Base-by-base conservation (phyloP, 2,797 vertebrate genomes). In the Lates japonicus region DNA sequence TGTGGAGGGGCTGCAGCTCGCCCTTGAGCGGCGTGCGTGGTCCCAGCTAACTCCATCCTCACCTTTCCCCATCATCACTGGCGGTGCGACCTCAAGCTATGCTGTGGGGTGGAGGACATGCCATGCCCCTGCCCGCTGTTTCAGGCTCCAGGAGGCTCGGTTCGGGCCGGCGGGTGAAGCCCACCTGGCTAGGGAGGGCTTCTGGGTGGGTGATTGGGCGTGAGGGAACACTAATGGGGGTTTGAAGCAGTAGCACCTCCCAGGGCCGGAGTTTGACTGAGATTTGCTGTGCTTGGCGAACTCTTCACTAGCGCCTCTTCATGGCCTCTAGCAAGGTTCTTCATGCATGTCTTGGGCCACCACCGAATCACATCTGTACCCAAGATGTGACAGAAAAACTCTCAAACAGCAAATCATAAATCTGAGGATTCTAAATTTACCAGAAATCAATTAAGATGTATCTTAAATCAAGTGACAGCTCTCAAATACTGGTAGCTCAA, bases 321-420 rank as follows among this genome's bases (percentile, higher is more conserved):
- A 97, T 97, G 61, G 96, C 96, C 60, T 97, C 96, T n/a, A 97
- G 84, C 67, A 97, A 91, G 29, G 96, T 96, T 88, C n/a, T n/a
- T 97, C 96, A n/a, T 97, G 96, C 96, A 97, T 97, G 93, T 97
- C 96, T 89, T 97, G 96, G 42, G 96, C 96, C 10, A 97, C 96
- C 68, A 95, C 95, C 0, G 94, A 95, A 86, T 96, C 95, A 59
- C n/a, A n/a, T n/a, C n/a, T 96, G 95, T 78, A 96, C 96, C 94
- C 94, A 52, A 0, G 17, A 76, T 44, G 74, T 0, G 31, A 49
- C 16, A 82, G 16, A 79, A 51, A 73, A 49, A 46, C 0, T 0
- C 7, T 66, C 2, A 85, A 58, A 61, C 6, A 71, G 3, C 16
- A 29, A 68, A 83, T 29, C 19, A 71, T 31, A 35, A 67, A 20